These are phyloP conservation scores for Podarcis lilfordi DNA, from an alignment of 2,797 vertebrate genomes.

Conservation along the genomic window DNA sequence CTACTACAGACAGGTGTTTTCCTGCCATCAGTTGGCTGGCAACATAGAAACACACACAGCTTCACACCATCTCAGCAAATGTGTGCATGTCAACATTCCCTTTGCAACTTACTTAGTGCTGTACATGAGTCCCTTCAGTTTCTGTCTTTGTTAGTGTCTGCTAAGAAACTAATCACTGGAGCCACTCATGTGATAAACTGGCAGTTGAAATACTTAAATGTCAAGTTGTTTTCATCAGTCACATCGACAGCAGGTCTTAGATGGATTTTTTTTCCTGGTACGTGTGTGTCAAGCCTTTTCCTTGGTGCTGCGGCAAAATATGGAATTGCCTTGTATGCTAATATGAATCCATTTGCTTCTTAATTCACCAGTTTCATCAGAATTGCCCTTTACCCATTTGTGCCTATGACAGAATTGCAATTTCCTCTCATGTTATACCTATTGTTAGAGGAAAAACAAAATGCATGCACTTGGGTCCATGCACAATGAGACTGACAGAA, in stretches of 20 bases:
- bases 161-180: constrained; percentile 70
- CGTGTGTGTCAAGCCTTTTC: constrained; percentile 65
- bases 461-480: constrained; percentile 59
- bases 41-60: constrained; percentile 24
- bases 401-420: constrained; percentile 56
- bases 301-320: constrained; percentile 60
- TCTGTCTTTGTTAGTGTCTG: constrained; percentile 64
- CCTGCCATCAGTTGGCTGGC: constrained; percentile 23
- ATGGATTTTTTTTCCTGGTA: constrained; percentile 62
- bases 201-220: constrained; percentile 76
- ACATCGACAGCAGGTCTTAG: constrained; percentile 70
- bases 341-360: constrained; percentile 62
- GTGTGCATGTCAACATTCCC: constrained; percentile 45
- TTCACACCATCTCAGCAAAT: constrained; percentile 24
- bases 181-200: constrained; percentile 72
- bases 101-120: constrained; percentile 3
- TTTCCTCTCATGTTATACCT: constrained; percentile 61
- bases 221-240: constrained; percentile 79
- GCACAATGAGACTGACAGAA: constrained; percentile 58
- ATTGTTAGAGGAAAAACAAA: constrained; percentile 67
- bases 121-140: constrained; percentile 42
- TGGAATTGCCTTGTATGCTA: constrained; percentile 67
- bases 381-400: constrained; percentile 72
- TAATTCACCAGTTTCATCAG: constrained; percentile 67
- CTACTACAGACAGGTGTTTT: constrained; percentile 16